Evolutionary conservation across 2,888 invertebrate species (phyloP), one percentile per base, ranked within the genome.

Genomic region (Pomacea canaliculata): DNA sequence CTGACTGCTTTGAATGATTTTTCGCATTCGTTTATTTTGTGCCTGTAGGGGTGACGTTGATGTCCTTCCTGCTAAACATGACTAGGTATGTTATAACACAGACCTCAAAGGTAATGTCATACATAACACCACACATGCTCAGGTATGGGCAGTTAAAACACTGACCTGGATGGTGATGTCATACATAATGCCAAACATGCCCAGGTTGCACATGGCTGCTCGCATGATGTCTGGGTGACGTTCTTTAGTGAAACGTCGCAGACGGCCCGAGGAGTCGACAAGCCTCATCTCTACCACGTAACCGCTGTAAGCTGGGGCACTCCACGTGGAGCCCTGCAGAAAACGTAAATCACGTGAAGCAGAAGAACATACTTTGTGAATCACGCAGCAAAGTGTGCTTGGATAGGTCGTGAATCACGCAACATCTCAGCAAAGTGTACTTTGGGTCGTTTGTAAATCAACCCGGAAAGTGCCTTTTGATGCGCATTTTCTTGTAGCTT

Each of bases 161-260:
- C 76, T 10, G 60, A 83, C 83, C 77, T 74, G 62, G 37, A 83
- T 76, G 13, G 81, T 83, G 70, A 83, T 80, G 73, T 83, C 83
- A 49, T 82, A 83, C 81, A 83, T 81, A 70, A 83, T 81, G 37
- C 83, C 83, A 65, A 82, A 81, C 81, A 82, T 83, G 19, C 83
- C 83, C 63, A 82, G 76, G 70, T 80, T 79, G 46, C 81, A 80
- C 51, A 70, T 80, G 59, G 79, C 74, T 2, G 82, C 81, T 67
- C 78, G 79, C 79, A 83, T 81, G 51, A 83, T 75, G 69, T 79
- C 71, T 1, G 82, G 80, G 37, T 82, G 79, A 9, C 48, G 46
- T 69, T 82, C 82, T 19, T 60, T 67, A 56, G 78, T 76, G 77
- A 81, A 83, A 27, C 76, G 76, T 37, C 79, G 66, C 19, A 83